These are phyloP conservation scores for Gryon sp. DNA, from an alignment of 1,140 invertebrate species.

Conservation along the genomic window DNA sequence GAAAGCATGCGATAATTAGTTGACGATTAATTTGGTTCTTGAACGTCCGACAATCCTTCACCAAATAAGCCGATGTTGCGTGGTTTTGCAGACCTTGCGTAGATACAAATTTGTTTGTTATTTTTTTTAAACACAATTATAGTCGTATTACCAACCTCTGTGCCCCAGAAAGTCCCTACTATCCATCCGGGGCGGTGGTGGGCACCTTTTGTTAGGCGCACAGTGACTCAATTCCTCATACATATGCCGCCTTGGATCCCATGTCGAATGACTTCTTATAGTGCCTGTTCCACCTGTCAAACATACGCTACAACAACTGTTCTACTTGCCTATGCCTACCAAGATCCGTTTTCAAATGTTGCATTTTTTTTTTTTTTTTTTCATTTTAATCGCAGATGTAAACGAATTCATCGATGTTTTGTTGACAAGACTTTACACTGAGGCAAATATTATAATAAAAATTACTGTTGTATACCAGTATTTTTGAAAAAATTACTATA, in stretches of 20 bases:
- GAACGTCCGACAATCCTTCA: conserved; percentile 53
- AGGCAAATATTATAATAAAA: too few relatives aligned
- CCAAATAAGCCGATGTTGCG: conserved; percentile 58
- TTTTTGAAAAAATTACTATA: too few relatives aligned
- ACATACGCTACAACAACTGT: conserved; percentile 78
- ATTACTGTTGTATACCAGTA: too few relatives aligned
- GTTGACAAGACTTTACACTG: too few relatives aligned
- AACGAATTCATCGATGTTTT: conserved; percentile 41
- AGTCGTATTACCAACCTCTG: conserved; percentile 76
- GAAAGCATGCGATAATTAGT: conserved; percentile 29
- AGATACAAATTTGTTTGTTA: conserved; percentile 38
- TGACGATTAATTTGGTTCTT: conserved; percentile 46
- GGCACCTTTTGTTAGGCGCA: conserved; percentile 79
- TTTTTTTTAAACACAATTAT: conserved; percentile 52
- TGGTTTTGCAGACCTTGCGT: conserved; percentile 39
- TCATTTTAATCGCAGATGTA: too few relatives aligned
- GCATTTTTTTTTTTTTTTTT: too few relatives aligned
- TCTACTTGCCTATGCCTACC: conserved; percentile 75
- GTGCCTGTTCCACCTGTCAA: conserved; percentile 79
- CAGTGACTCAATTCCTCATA: conserved; percentile 89
- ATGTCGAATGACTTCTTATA: conserved; percentile 87
- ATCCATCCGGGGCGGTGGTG: conserved; percentile 79
- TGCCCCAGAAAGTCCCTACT: conserved; percentile 74
- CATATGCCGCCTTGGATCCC: conserved; percentile 91
- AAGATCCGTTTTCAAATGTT: conserved; percentile 67